Conservation (phyloP, 2,113 vertebrate genomes). For the Pelodiscus sinensis region DNA sequence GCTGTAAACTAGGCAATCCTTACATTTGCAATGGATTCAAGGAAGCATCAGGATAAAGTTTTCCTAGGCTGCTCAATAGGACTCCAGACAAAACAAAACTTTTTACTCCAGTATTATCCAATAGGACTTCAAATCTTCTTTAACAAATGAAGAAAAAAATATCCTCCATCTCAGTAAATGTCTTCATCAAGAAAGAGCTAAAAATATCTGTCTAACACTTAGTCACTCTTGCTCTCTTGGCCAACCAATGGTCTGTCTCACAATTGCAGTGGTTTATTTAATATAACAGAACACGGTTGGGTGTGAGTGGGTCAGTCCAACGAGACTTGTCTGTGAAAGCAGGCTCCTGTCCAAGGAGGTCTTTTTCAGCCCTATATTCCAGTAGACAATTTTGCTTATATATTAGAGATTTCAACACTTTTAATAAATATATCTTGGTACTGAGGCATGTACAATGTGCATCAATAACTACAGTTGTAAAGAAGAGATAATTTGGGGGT, state of each 20-base stretch:
- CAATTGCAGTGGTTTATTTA: neutral
- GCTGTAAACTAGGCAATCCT: neutral
- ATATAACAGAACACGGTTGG: rapidly evolving
- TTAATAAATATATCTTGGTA: too few species aligned
- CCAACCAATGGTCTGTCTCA: neutral
- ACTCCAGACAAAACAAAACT: neutral
- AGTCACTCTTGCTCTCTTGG: neutral
- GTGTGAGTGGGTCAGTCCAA: rapidly evolving
- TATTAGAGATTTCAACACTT: neutral
- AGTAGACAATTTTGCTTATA: neutral
- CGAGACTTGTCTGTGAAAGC: neutral
- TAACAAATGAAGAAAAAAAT: neutral
- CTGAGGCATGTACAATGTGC: too few species aligned
- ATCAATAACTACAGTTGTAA: too few species aligned
- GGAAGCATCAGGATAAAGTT: neutral
- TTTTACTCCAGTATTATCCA: neutral
- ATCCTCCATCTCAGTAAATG: rapidly evolving
- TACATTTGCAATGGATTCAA: neutral
- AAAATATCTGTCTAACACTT: neutral
- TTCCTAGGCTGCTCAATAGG: slow-evolving; percentile 1
- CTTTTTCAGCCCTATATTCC: neutral
- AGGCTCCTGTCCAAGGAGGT: neutral
- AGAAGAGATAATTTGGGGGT: neutral
- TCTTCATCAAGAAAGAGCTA: neutral
- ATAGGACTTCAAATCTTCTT: neutral